Base-by-base conservation (phyloP, 92 coral and sea anemone genomes). In the Ricordea florida region DNA sequence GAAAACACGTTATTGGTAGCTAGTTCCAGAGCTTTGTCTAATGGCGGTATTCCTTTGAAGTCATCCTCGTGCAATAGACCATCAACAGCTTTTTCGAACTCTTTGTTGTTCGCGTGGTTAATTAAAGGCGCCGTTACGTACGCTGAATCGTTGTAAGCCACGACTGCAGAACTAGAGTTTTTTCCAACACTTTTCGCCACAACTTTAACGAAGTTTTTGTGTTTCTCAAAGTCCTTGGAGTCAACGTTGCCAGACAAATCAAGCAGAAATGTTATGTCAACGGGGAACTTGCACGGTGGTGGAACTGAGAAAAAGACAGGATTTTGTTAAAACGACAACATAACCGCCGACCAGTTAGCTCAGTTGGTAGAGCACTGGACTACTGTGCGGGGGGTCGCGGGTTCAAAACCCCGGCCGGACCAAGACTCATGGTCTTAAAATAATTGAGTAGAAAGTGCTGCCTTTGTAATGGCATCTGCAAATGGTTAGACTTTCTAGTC, bases 1-100 rank as follows among this genome's bases (percentile, higher is more conserved):
- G 48, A 31, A 51, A 89, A 81, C n/a, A 83, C 62, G n/a, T 66
- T 34, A 36, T 23, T 78, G 40, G 69, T 74, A 26, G 94, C 94
- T 10, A 83, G 42, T 24, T 74, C 44, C 56, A 89, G 27, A 33
- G 94, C 94, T 30, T 62, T 41, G 61, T 86, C 85, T 33, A 55
- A 62, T 36, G 31, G 75, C 31, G 10, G 23, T 1, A 11, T 24
- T 16, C 46, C 49, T n/a, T 44, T 57, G 1, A 13, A 36, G 16
- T 44, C 71, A 22, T 31, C 32, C 17, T 60, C 66, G 10, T 69
- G 55, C 10, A 57, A 62, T 10, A 87, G 68, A 52, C 41, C 64
- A 33, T 33, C 66, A 5, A 84, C 72, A 8, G 76, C 75, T 14
- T 68, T 37, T 28, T 78, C 29, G 5, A 78, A 53, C 21, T 73